These are phyloP conservation scores for Cinclus cinclus DNA, from an alignment of 2,113 vertebrate genomes.

Conservation along the genomic window DNA sequence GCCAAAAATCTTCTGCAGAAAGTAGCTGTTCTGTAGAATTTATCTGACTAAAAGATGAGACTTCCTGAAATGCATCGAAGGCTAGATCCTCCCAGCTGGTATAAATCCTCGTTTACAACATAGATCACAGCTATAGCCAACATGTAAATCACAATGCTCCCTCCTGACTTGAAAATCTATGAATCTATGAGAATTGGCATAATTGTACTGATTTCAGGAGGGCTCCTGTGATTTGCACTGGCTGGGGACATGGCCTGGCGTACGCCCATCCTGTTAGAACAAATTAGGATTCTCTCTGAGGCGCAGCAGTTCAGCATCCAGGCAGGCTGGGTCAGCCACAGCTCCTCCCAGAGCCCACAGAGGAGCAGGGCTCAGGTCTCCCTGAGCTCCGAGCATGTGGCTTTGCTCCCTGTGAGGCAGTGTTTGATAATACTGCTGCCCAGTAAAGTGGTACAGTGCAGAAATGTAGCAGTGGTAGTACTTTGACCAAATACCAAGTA, in stretches of 20 bases:
- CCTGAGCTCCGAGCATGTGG: not conserved
- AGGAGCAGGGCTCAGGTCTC: not conserved
- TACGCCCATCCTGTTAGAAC: conserved; percentile 47
- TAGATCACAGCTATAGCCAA: conserved; percentile 36
- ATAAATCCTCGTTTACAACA: conserved; percentile 53
- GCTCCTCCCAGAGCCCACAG: not conserved
- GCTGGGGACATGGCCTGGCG: not conserved
- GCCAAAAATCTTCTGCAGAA: conserved; percentile 6
- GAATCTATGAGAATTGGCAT: conserved; percentile 60
- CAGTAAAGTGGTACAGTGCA: not conserved
- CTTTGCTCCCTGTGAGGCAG: not conserved
- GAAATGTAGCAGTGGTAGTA: not conserved
- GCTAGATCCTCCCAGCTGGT: not conserved
- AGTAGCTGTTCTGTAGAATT: conserved; percentile 7
- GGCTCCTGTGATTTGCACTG: not conserved
- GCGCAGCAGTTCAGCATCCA: not conserved
- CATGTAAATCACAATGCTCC: conserved; percentile 57
- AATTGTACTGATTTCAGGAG: conserved; percentile 60
- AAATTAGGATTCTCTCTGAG: conserved; percentile 34
- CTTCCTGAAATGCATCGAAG: not conserved
- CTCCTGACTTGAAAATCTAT: conserved; percentile 50
- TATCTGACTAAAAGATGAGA: conserved; percentile 9
- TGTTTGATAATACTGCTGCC: not conserved
- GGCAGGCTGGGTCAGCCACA: not conserved
- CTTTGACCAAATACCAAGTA: not conserved